phyloP scores from a whole-genome alignment of 2,113 vertebrate genomes.

The Semicossyphus pulcher region DNA sequence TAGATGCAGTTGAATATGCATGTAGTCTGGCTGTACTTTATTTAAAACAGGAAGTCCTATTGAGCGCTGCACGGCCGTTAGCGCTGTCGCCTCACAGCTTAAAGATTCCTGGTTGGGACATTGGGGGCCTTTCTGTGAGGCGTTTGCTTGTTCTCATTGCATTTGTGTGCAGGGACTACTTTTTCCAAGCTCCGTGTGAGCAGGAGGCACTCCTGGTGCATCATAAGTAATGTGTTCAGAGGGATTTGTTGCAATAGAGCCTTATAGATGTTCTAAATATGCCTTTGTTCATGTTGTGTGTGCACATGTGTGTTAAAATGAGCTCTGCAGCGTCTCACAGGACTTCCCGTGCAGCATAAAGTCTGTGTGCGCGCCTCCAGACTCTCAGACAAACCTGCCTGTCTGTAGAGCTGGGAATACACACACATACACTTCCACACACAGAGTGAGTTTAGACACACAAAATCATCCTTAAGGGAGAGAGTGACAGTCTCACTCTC shows the following conservation, averaged over 20 bases:
- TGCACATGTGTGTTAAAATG: constrained; percentile 3
- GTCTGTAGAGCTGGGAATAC: constrained; percentile 23
- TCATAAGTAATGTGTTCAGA: not conserved
- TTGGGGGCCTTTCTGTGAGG: too few species aligned
- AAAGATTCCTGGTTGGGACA: too few species aligned
- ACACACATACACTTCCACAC: constrained; percentile 11
- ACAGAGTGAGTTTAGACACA: constrained; percentile 29
- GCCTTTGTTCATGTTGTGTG: not conserved
- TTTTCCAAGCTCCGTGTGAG: too few species aligned
- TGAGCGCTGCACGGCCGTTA: too few species aligned
- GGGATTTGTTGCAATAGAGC: not conserved
- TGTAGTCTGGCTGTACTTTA: too few species aligned
- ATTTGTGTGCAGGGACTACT: too few species aligned
- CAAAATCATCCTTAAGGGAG: constrained; percentile 19
- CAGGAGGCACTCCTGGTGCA: too few species aligned
- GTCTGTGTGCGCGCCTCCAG: not conserved
- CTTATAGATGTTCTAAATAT: not conserved
- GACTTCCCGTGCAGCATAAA: constrained; percentile 5
- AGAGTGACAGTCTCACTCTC: constrained; percentile 20
- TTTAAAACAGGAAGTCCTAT: too few species aligned
- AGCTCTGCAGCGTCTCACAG: not conserved
- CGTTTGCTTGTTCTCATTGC: too few species aligned
- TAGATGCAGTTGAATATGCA: too few species aligned
- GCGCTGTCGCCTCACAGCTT: too few species aligned
- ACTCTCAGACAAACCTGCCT: constrained; percentile 28